Evolutionary conservation across 2,888 invertebrate species (phyloP), one percentile per base, ranked within the genome.

Genomic region (Halocaridina rubra): DNA sequence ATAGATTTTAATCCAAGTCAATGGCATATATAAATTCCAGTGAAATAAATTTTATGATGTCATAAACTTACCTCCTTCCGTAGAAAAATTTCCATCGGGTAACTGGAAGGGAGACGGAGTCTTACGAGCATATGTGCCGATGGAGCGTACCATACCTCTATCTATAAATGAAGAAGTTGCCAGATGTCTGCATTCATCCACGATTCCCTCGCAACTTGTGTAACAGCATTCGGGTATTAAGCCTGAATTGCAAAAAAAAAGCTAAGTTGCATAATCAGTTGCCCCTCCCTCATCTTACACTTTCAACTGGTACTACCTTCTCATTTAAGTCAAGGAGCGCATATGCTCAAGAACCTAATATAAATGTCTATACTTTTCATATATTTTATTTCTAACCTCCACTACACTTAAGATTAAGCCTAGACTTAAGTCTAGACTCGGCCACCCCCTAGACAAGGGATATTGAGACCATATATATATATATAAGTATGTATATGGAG

Each of bases 201-300:
- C 81, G 30, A 88, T 33, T 29, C 81, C 67, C 30, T 86, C 84
- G 75, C 88, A 85, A 33, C 85, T 82, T 39, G 85, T 74, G 22
- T 61, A 74, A 39, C 87, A 87, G n/a, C 81, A 85, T 53, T 85
- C 87, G 16, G 87, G 87, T 27, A 87, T 57, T 22, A 87, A 67
- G 16, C 79, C 87, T 85, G 85, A 29, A 82, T 71, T 30, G 19
- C 16, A 71, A 57, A 10, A 72, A n/a, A n/a, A 16, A 39, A 2
- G 46, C 24, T 53, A 24, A 19, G 19, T 32, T 16, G 22, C 46
- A n/a, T n/a, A n/a, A n/a, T n/a, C n/a, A n/a, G n/a, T n/a, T n/a
- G n/a, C 61, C 61, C 5, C 16, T 24, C 5, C 16, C 61, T 24
- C 5, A 8, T 4, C 61, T 8, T 59, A 59, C n/a, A 59, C 61